Conservation (phyloP, 1,140 invertebrate genomes). For the Drosophila tristis region DNA sequence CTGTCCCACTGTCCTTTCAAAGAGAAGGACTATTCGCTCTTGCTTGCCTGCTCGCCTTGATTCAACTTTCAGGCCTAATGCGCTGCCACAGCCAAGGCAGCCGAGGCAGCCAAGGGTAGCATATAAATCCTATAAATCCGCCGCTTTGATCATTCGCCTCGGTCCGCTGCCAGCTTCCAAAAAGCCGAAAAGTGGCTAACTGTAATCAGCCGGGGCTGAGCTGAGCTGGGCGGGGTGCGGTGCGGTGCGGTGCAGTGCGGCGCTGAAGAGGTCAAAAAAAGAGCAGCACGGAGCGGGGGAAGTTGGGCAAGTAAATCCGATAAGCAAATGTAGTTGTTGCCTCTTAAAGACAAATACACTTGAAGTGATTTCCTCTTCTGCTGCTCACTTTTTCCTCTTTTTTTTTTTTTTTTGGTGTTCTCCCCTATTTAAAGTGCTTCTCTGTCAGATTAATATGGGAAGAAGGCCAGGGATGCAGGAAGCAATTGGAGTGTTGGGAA, state of each 20-base stretch:
- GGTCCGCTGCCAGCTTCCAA: constrained; percentile 21
- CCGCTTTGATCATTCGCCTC: constrained; percentile 70
- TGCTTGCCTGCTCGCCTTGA: neutral
- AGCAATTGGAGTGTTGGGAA: too few relatives aligned
- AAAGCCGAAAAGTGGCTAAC: constrained; percentile 73
- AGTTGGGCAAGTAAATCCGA: constrained; percentile 52
- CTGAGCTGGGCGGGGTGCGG: neutral
- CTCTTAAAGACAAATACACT: constrained; percentile 56
- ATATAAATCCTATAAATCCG: constrained; percentile 76
- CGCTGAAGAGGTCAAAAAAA: neutral
- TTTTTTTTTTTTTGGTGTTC: constrained; percentile 29
- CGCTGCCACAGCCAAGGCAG: constrained; percentile 42
- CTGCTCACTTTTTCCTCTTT: too few relatives aligned
- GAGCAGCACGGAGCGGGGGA: neutral
- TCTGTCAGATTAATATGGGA: constrained; percentile 41
- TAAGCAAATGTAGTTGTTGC: constrained; percentile 77
- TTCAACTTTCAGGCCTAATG: constrained; percentile 41
- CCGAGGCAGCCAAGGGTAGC: constrained; percentile 63
- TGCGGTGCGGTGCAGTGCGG: neutral
- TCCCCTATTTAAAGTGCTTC: constrained; percentile 34
- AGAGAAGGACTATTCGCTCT: neutral
- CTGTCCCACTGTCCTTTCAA: neutral
- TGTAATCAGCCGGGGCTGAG: constrained; percentile 6
- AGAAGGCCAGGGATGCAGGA: constrained; percentile 13
- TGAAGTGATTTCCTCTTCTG: constrained; percentile 36